A percentile compares a stretch with the other conserved stretches of the same genome.
Evolutionary conservation across 37 sponge, comb jelly and placozoan species (phyloP).

Genomic region (Aplysina aerophoba): DNA sequence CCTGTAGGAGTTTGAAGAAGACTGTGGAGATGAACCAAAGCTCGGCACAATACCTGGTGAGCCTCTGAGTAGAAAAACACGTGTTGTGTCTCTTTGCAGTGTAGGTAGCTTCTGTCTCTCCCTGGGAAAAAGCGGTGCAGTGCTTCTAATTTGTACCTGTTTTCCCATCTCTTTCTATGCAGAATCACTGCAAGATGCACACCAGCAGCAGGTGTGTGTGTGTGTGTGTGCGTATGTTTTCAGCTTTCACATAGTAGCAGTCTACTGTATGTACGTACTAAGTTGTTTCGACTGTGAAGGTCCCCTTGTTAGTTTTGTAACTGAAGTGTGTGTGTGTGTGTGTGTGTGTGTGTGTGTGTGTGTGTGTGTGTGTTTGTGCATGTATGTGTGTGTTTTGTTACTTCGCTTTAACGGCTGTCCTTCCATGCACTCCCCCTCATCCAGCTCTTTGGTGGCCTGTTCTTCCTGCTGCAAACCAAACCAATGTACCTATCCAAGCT

Average conservation of each 20-base stretch:
- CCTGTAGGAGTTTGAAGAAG: constrained; percentile 28
- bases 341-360: no score
- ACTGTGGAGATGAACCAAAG: constrained; percentile 17
- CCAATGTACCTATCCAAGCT: constrained; percentile 89
- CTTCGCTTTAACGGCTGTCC: no score
- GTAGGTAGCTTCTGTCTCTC: neutral
- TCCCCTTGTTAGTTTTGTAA: no score
- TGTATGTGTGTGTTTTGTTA: no score
- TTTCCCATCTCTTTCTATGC: neutral
- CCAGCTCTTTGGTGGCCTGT: constrained; percentile 80
- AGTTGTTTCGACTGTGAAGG: no score
- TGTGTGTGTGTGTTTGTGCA: no score
- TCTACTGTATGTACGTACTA: no score
- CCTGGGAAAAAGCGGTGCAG: neutral
- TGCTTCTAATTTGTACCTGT: neutral
- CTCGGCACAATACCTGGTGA: constrained; percentile 4
- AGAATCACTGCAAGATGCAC: constrained; percentile 4
- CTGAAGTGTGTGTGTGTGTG: no score
- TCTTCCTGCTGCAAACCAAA: constrained; percentile 85
- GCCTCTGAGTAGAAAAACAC: neutral
- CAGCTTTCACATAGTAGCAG: no score
- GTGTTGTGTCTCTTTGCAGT: no score
- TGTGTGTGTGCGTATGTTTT: no score
- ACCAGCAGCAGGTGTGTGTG: constrained; percentile 13
- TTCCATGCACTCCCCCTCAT: neutral